Base-by-base conservation (phyloP, 2,888 invertebrate genomes). In the Troides oblongomaculatus region DNA sequence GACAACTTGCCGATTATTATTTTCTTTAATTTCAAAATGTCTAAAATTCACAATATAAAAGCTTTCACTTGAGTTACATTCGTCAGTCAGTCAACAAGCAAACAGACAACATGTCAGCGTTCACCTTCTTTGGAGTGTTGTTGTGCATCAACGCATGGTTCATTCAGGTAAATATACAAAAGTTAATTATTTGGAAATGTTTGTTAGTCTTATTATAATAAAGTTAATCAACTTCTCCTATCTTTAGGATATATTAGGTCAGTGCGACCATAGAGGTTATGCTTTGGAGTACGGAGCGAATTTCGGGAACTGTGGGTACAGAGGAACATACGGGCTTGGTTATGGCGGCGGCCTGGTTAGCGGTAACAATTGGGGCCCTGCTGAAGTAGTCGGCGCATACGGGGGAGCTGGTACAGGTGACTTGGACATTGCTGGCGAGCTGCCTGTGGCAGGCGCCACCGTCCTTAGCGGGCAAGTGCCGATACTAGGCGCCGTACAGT, bases 371-470 rank as follows among this genome's bases (percentile, higher is more conserved):
- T 30, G 62, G 60, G 36, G 30, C 56, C 50, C 23, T 21, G 57
- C 50, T 12, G 64, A 65, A 36, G 43, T 5, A 7, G 36, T 23
- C 12, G 69, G 64, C 5, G 69, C 61, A 5, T 69, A 69, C 43
- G 69, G 69, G 1, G 69, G 69, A 36, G 57, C 62, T 17, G 69
- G 69, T n/a, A 57, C 62, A 21, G 69, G 69, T 30, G 69, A 69
- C 56, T 46, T 69, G 46, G 62, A 65, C 23, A 62, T 69, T 17
- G 65, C 69, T n/a, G 69, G 69, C 46, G 69, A 69, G 57, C 65
- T 69, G 25, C 61, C 69, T 12, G 69, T 69, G 36, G 69, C 69
- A 0, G 69, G 69, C 17, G 53, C 39, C 50, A 70, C 69, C 23
- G 6, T 58, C 57, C 39, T 70, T 12, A 18, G 62, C 36, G 69